A percentile compares a stretch with the other conserved stretches of the same genome.
Conservation (phyloP, 2,113 vertebrate genomes). For the Lepus timidus region DNA sequence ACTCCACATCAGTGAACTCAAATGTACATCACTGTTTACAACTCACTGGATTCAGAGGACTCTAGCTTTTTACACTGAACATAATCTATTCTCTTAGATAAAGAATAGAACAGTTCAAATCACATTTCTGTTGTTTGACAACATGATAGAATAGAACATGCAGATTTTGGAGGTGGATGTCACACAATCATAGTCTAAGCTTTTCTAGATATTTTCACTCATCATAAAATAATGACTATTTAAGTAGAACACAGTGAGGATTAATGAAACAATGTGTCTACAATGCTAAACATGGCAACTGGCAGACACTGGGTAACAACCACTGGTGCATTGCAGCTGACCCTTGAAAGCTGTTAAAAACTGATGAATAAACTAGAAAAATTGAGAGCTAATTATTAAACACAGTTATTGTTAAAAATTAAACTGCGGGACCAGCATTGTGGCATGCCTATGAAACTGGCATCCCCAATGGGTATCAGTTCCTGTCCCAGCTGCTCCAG, state of each 20-base stretch:
- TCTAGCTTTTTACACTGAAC: neutral
- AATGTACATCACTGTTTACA: neutral
- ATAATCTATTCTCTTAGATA: neutral
- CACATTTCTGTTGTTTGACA: neutral
- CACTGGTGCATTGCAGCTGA: neutral
- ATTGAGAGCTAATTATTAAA: conserved; percentile 13
- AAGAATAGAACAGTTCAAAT: conserved; percentile 19
- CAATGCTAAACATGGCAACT: neutral
- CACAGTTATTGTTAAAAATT: neutral
- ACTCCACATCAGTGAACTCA: neutral
- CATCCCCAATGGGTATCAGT: too few relatives aligned
- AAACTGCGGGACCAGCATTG: too few relatives aligned
- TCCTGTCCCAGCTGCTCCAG: too few relatives aligned
- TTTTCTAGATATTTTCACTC: conserved; percentile 3
- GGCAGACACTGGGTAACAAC: neutral
- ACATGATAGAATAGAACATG: neutral
- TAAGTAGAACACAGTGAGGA: neutral
- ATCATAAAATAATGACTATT: conserved; percentile 4
- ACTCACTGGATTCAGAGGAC: neutral
- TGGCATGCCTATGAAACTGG: too few relatives aligned
- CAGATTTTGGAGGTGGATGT: neutral
- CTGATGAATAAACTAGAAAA: neutral
- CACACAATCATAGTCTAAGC: neutral
- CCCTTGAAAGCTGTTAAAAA: neutral
- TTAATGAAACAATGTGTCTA: neutral